Percentiles rank a stretch among this genome's conserved stretches.
These are phyloP conservation scores for Erithacus rubecula DNA, from an alignment of 2,797 vertebrate species.

Conservation along the genomic window DNA sequence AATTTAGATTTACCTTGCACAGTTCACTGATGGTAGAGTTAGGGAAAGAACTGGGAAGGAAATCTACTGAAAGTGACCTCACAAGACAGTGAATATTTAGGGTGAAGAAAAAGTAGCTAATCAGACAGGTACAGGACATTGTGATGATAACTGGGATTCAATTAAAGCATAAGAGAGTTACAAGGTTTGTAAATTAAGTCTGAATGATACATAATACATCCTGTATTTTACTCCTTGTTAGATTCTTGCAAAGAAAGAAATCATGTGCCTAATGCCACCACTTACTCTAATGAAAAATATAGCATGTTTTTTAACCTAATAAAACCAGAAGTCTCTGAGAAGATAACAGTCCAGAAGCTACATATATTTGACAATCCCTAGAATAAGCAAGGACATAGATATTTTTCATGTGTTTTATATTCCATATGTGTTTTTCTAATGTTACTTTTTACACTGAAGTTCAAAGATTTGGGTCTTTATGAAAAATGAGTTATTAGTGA, in stretches of 20 bases:
- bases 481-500: not conserved
- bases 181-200: not conserved
- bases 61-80: not conserved
- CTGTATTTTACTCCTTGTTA: not conserved
- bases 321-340: not conserved
- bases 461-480: not conserved
- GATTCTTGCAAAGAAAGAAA: not conserved
- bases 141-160: not conserved
- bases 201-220: not conserved
- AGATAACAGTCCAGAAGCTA: not conserved
- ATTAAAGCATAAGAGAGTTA: not conserved
- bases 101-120: not conserved
- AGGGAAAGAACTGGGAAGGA: not conserved
- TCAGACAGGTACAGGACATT: not conserved
- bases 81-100: not conserved
- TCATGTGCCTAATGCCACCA: not conserved
- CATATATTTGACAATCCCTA: not conserved
- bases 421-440: not conserved
- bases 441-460: not conserved
- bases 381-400: not conserved
- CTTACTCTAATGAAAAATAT: not conserved
- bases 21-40: not conserved
- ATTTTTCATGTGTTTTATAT: not conserved
- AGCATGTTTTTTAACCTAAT: not conserved
- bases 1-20: not conserved